Conservation (phyloP, 2,888 invertebrate genomes). For the Cantharis rufa region DNA sequence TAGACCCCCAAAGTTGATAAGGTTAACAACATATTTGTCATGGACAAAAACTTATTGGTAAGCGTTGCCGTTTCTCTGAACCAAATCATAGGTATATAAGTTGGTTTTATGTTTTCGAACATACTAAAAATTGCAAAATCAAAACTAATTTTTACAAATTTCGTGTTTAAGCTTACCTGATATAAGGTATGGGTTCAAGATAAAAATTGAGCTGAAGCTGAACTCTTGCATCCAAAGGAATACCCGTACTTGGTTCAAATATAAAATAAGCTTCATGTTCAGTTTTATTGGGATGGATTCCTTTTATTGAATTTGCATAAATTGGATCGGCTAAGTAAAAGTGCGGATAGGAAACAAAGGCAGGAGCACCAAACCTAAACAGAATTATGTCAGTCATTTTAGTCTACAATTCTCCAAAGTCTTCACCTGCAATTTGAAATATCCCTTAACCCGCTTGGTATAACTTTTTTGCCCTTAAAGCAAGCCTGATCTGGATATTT, state of each 20-base stretch:
- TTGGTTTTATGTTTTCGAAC: constrained; percentile 58
- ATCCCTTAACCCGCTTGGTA: constrained; percentile 68
- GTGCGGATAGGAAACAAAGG: constrained; percentile 81
- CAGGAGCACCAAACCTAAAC: constrained; percentile 75
- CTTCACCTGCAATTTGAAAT: constrained; percentile 66
- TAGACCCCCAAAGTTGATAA: constrained; percentile 61
- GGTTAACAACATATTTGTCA: constrained; percentile 60
- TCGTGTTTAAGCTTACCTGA: constrained; percentile 57
- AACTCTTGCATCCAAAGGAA: constrained; percentile 75
- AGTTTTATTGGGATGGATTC: constrained; percentile 67
- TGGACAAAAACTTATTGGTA: constrained; percentile 61
- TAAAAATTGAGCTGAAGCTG: constrained; percentile 78
- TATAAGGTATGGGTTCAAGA: constrained; percentile 58
- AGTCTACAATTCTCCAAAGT: constrained; percentile 14
- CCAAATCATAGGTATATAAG: constrained; percentile 76
- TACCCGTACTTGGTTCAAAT: constrained; percentile 76
- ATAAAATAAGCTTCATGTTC: constrained; percentile 69
- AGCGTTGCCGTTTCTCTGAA: constrained; percentile 70
- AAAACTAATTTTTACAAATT: not conserved
- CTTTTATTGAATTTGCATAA: constrained; percentile 66
- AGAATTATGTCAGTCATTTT: constrained; percentile 16
- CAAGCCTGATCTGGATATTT: constrained; percentile 66
- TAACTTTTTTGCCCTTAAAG: constrained; percentile 58
- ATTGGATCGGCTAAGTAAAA: constrained; percentile 74
- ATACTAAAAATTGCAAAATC: constrained; percentile 53